Evolutionary conservation across 2,888 invertebrate species (phyloP).

Genomic region (Morpho helenor): DNA sequence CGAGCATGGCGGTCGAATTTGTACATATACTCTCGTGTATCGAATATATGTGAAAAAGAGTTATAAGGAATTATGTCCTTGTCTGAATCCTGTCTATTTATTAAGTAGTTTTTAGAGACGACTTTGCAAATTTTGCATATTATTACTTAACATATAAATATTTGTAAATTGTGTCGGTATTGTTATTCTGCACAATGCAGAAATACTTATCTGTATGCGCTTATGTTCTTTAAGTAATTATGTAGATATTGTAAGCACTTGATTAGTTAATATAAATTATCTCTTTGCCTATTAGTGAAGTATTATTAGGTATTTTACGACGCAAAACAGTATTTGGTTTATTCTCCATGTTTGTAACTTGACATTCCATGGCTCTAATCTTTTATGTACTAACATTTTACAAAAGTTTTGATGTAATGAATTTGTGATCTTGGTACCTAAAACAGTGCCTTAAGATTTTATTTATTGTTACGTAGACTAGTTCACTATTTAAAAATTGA

Average conservation of each 20-base stretch:
- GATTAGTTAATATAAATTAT: conserved; percentile 56
- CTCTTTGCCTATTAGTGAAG: conserved; percentile 34
- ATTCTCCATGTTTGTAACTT: conserved; percentile 44
- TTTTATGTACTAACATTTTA: conserved; percentile 48
- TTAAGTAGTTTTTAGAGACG: conserved; percentile 50
- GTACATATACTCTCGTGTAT: conserved; percentile 49
- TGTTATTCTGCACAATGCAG: conserved; percentile 80
- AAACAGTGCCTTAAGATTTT: conserved; percentile 76
- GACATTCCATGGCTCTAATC: conserved; percentile 69
- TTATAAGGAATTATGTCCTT: conserved; percentile 32
- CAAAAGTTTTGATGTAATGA: conserved; percentile 44
- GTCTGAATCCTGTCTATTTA: conserved; percentile 60
- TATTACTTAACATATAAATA: conserved; percentile 54
- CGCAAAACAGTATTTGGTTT: conserved; percentile 39
- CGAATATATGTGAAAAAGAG: conserved; percentile 12
- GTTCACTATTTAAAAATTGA: conserved; percentile 69
- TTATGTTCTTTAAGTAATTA: conserved; percentile 70
- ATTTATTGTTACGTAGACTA: conserved; percentile 77
- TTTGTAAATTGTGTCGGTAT: conserved; percentile 79
- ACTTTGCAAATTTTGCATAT: conserved; percentile 59
- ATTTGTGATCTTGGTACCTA: conserved; percentile 76
- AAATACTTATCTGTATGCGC: conserved; percentile 79
- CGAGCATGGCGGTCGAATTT: conserved; percentile 46
- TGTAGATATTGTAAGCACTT: conserved; percentile 55
- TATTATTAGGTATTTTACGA: conserved; percentile 44